Conservation (phyloP, 2,888 invertebrate genomes). For the Anaspis maculata region DNA sequence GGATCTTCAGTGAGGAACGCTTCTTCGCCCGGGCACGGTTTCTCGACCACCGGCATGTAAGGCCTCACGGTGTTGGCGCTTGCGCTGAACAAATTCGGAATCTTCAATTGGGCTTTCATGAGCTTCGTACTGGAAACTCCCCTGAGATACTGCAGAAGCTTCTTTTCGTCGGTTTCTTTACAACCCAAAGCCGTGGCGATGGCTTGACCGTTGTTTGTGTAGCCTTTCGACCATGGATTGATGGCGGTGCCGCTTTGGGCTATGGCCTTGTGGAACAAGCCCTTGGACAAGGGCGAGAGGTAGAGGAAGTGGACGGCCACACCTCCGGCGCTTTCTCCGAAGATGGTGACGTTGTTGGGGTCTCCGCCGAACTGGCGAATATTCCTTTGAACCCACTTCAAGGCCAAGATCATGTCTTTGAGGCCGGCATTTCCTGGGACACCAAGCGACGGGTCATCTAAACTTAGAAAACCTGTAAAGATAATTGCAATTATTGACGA, state of each 20-base stretch:
- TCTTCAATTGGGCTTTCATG: slow-evolving; percentile 21
- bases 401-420: slow-evolving; percentile 46
- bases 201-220: slow-evolving; percentile 19
- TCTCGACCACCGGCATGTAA: slow-evolving; percentile 8
- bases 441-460: slow-evolving; percentile 42
- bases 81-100: no score
- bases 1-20: slow-evolving; percentile 25
- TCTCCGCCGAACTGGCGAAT: slow-evolving; percentile 46
- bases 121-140: slow-evolving; percentile 22
- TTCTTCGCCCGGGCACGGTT: slow-evolving; percentile 3
- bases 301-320: slow-evolving; percentile 45
- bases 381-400: slow-evolving; percentile 47
- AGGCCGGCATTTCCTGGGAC: slow-evolving; percentile 49
- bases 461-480: slow-evolving; percentile 47
- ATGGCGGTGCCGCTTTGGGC: slow-evolving; percentile 30
- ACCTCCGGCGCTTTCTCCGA: slow-evolving; percentile 49
- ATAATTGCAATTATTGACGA: no score
- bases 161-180: slow-evolving; percentile 27
- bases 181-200: slow-evolving; percentile 26
- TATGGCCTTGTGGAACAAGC: slow-evolving; percentile 34
- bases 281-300: slow-evolving; percentile 42
- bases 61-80: no score
- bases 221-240: slow-evolving; percentile 29
- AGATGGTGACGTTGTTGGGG: slow-evolving; percentile 46
- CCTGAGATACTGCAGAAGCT: slow-evolving; percentile 25